Evolutionary conservation across 1,140 invertebrate genomes (phyloP).

Genomic region (Colletes gigas): DNA sequence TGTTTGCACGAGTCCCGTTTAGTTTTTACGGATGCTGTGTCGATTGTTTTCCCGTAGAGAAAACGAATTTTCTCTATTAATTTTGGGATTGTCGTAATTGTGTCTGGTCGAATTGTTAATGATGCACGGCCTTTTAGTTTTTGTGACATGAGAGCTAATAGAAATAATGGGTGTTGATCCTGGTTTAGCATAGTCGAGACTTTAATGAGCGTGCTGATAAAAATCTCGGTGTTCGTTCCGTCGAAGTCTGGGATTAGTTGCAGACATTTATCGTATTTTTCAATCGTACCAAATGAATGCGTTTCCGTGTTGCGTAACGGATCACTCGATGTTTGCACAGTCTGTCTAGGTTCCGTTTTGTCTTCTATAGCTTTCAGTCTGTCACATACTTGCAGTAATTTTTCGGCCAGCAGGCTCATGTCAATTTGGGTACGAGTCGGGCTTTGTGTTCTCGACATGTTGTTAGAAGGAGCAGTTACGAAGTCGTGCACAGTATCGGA

Average conservation of each 20-base stretch:
- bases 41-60: no score
- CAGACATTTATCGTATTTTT: not conserved
- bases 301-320: not conserved
- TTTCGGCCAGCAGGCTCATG: slow-evolving; percentile 1
- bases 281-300: not conserved
- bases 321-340: no score
- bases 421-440: not conserved
- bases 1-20: no score
- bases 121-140: not conserved
- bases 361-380: not conserved
- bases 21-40: no score
- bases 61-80: no score
- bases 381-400: not conserved
- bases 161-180: not conserved
- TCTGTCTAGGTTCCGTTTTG: not conserved
- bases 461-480: slow-evolving; percentile 10
- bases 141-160: not conserved
- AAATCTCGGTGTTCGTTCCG: not conserved
- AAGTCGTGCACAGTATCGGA: not conserved
- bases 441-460: slow-evolving; percentile 2
- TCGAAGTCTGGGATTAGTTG: not conserved
- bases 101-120: not conserved
- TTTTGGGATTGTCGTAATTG: no score
- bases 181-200: not conserved
- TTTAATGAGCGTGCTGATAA: not conserved